Evolutionary conservation across 1,140 invertebrate species (phyloP).

Genomic region (Radopholus similis): DNA sequence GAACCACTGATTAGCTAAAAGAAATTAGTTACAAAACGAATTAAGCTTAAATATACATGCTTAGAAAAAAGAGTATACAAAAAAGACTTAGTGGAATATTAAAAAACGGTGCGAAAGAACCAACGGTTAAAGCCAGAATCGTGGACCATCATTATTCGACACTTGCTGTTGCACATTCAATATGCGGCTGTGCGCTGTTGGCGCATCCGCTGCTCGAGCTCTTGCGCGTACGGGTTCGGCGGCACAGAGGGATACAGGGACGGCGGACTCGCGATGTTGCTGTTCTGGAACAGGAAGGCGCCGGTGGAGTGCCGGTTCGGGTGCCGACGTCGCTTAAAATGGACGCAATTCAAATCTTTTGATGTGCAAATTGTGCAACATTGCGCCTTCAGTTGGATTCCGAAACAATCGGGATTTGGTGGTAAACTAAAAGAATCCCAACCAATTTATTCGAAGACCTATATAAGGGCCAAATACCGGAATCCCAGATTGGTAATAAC

Average conservation of each 20-base stretch:
- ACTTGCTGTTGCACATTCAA: too few relatives aligned
- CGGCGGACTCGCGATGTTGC: background rate
- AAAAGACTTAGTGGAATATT: background rate
- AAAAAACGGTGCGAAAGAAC: background rate
- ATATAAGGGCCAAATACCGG: too few relatives aligned
- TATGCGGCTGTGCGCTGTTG: too few relatives aligned
- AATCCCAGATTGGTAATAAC: too few relatives aligned
- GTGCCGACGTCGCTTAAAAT: background rate
- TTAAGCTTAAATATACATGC: background rate
- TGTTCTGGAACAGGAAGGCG: background rate
- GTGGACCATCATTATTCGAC: too few relatives aligned
- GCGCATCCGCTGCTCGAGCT: background rate
- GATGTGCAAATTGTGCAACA: background rate
- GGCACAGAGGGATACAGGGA: slow-evolving; percentile 21
- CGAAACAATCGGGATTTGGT: too few relatives aligned
- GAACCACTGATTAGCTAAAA: background rate
- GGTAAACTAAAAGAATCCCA: too few relatives aligned
- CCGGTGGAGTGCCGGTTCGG: slow-evolving; percentile 4
- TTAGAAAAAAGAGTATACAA: background rate
- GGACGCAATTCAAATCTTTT: background rate
- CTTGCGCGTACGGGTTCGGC: slow-evolving; percentile 26
- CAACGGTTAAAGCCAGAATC: background rate
- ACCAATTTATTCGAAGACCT: too few relatives aligned
- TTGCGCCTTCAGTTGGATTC: too few relatives aligned
- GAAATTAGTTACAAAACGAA: background rate